phyloP scores from a whole-genome alignment of 35 echinoderm and acorn worm genomes.

The Strongylocentrotus purpuratus region DNA sequence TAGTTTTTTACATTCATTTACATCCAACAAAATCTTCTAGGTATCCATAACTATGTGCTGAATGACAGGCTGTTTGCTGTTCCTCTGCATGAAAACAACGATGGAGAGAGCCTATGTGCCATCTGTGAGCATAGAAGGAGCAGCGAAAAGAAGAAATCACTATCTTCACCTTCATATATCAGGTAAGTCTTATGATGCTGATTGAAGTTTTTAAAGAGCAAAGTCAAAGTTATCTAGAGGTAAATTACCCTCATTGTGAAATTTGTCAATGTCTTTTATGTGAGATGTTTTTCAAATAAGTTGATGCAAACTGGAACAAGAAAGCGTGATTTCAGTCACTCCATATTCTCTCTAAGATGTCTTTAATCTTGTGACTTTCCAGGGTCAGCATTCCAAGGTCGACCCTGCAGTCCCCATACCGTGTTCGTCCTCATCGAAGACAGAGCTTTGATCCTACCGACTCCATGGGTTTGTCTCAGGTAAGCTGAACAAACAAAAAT shows the following conservation, averaged over 20 bases:
- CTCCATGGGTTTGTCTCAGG: constrained; percentile 86
- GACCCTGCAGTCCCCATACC: constrained; percentile 83
- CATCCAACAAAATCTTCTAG: constrained; percentile 37
- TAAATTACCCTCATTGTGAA: too few species aligned
- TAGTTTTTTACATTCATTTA: too few species aligned
- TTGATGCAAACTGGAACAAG: too few species aligned
- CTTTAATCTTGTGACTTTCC: background rate
- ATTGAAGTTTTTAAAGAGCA: background rate
- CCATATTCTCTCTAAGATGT: background rate
- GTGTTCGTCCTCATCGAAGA: constrained; percentile 75
- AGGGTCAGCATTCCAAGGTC: constrained; percentile 93
- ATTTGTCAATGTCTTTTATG: too few species aligned
- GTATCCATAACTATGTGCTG: constrained; percentile 91
- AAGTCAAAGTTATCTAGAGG: too few species aligned
- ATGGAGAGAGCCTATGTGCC: constrained; percentile 90
- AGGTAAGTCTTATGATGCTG: constrained; percentile 49
- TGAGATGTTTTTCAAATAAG: too few species aligned
- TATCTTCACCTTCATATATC: constrained; percentile 85
- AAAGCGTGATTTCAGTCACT: too few species aligned
- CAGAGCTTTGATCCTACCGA: constrained; percentile 95
- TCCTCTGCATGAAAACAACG: constrained; percentile 65
- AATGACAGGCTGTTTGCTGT: constrained; percentile 85
- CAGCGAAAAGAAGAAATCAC: constrained; percentile 10
- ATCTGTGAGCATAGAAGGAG: constrained; percentile 76
- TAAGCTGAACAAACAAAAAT: background rate